These are phyloP conservation scores for Intellagama lesueurii DNA, from an alignment of 2,797 vertebrate species.

Conservation along the genomic window DNA sequence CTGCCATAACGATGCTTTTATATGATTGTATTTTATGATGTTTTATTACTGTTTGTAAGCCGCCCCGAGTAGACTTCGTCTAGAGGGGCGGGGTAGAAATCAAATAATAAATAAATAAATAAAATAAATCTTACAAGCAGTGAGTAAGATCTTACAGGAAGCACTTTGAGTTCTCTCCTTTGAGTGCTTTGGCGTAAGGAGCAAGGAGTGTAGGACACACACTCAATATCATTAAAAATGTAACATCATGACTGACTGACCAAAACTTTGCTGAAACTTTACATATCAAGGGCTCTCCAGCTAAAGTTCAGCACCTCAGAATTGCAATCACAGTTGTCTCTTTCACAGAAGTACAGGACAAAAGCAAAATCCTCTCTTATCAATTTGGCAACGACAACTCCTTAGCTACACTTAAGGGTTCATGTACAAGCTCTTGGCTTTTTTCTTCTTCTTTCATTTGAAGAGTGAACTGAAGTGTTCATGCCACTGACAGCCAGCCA, in stretches of 20 bases:
- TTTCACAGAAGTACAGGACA: background rate
- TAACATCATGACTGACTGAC: background rate
- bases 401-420: background rate
- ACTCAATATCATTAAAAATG: background rate
- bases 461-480: conserved; percentile 12
- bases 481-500: conserved; percentile 12
- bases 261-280: background rate
- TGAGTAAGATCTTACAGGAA: background rate
- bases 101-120: no score
- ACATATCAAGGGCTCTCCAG: background rate
- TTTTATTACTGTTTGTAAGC: no score
- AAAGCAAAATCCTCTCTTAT: background rate
- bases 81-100: no score
- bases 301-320: background rate
- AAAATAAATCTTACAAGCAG: background rate
- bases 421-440: background rate
- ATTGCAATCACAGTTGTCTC: background rate
- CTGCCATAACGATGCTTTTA: no score
- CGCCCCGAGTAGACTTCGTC: no score
- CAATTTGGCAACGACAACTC: background rate
- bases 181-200: background rate
- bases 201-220: background rate
- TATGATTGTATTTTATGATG: no score
- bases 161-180: background rate
- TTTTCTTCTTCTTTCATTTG: background rate